phyloP scores from a whole-genome alignment of 2,888 invertebrate species.

The Agriotes lineatus region DNA sequence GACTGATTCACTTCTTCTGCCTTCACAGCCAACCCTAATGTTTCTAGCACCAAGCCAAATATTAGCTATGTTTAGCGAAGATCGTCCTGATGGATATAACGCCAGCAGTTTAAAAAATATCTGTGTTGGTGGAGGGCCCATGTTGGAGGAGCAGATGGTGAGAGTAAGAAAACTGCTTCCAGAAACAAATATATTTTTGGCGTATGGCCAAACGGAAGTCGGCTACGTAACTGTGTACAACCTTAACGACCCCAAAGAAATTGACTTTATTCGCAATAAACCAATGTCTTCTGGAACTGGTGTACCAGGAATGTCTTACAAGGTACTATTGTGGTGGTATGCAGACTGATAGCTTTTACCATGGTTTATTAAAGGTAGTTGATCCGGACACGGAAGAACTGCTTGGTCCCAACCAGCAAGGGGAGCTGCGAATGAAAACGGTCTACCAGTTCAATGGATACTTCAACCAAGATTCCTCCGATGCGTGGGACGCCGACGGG shows the following conservation, averaged over 20 bases:
- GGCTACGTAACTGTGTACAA: neutral
- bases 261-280: neutral
- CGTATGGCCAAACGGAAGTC: conserved; percentile 8
- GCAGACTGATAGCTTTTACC: conserved; percentile 61
- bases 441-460: conserved; percentile 63
- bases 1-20: too few relatives aligned
- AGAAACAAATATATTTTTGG: neutral
- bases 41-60: conserved; percentile 53
- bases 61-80: neutral
- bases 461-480: conserved; percentile 66
- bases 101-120: conserved; percentile 18
- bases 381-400: conserved; percentile 58
- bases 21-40: conserved; percentile 54
- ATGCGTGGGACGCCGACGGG: conserved; percentile 64
- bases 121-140: neutral
- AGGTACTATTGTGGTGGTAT: conserved; percentile 15
- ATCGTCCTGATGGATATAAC: conserved; percentile 47
- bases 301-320: neutral
- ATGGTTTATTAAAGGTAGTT: conserved; percentile 59
- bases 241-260: neutral
- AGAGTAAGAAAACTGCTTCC: conserved; percentile 31
- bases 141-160: conserved; percentile 5
- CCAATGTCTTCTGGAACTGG: neutral
- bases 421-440: conserved; percentile 69
- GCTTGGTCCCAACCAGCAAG: conserved; percentile 65